Base-by-base conservation (phyloP, 2,797 vertebrate genomes). In the Atherinosoma microstoma region DNA sequence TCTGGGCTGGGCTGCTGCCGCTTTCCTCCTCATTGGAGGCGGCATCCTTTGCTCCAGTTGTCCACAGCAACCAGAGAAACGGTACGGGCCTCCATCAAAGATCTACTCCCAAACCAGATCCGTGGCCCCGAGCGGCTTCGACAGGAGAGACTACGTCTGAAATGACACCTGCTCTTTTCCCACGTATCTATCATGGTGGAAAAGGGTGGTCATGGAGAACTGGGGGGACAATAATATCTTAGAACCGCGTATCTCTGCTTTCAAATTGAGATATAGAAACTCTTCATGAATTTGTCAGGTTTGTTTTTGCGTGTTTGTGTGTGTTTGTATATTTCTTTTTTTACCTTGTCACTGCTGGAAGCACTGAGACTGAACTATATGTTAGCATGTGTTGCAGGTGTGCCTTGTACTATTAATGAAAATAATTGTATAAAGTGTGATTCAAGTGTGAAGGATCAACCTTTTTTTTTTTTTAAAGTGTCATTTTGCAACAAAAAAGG, bases 101-200 rank as follows among this genome's bases (percentile, higher is more conserved):
- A 92, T 94, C 66, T 97, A 97, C 85, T 95, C 96, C 0, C 94
- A 92, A 1, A 88, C 94, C 16, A 94, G 94, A 79, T 97, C 97
- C 0, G 75, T 90, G 0, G 83, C 90, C 1, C 92, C 94, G 6
- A 91, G 84, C 2, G 93, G 90, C 75, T 96, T 96, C 1, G 93
- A 98, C 82, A 95, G 94, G 88, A 96, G 93, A 85, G 95, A 98
- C 93, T 98, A 97, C 15, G 96, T 98, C 56, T 98, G 92, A 96
- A 22, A 53, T 29, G 2, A 0, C 71, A 70, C 32, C 74, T 80
- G 67, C 22, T 58, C 8, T 2, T 34, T 69, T 74, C 83, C 67
- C 20, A 76, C 35, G 29, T 0, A 15, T 47, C 22, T 12, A 4
- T 64, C 63, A n/a, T 13, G 9, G 8, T 6, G 35, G 16, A 16